Percentiles rank a stretch among this genome's conserved stretches.
These are phyloP conservation scores for Lithophane leautieri DNA, from an alignment of 2,888 invertebrate genomes.

Conservation along the genomic window DNA sequence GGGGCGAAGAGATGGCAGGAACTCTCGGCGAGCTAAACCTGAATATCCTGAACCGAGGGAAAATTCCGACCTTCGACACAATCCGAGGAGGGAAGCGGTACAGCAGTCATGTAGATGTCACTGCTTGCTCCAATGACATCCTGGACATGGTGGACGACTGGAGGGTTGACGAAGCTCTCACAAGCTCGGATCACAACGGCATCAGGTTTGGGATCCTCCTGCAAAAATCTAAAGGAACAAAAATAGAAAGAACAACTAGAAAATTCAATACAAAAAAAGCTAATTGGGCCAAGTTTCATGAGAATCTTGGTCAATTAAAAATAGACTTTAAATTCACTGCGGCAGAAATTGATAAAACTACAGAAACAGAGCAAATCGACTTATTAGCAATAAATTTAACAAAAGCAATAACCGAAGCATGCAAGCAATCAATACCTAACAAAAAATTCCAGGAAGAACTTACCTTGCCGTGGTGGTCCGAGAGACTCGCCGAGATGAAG, in stretches of 20 bases:
- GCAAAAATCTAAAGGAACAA: neutral
- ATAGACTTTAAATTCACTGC: neutral
- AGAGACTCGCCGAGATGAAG: too few relatives aligned
- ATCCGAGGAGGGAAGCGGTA: too few relatives aligned
- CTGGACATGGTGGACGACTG: neutral
- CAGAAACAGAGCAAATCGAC: slow-evolving; percentile 21
- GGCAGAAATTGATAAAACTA: neutral
- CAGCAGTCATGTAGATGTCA: neutral
- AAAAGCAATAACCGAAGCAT: too few relatives aligned
- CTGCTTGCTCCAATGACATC: neutral
- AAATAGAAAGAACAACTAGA: neutral
- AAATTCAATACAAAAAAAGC: too few relatives aligned
- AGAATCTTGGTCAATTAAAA: neutral
- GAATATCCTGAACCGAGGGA: too few relatives aligned
- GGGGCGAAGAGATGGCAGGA: too few relatives aligned
- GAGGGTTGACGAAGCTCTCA: neutral
- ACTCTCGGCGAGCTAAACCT: too few relatives aligned
- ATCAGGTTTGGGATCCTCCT: neutral
- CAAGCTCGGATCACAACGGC: slow-evolving; percentile 3
- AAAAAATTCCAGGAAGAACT: too few relatives aligned
- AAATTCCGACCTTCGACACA: neutral
- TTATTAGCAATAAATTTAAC: neutral
- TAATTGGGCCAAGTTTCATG: neutral
- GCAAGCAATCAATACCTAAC: too few relatives aligned
- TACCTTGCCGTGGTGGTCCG: too few relatives aligned